Evolutionary conservation across 2,888 invertebrate genomes (phyloP).

Genomic region (Bombyx huttoni): DNA sequence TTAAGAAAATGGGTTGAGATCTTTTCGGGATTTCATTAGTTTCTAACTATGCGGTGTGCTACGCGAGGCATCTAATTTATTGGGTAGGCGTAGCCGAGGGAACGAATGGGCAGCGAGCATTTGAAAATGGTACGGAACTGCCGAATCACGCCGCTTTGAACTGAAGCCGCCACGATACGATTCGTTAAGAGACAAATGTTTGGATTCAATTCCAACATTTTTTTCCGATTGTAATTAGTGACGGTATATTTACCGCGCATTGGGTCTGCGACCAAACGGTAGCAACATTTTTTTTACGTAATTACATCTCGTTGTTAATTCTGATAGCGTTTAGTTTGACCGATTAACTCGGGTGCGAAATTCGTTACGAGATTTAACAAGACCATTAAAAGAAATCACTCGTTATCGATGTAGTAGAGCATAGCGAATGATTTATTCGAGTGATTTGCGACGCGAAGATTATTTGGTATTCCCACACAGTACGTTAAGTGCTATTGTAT

Average conservation of each 20-base stretch:
- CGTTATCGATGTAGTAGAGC: background rate
- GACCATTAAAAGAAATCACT: slow-evolving; percentile 6
- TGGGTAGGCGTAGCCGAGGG: slow-evolving; percentile 67
- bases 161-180: slow-evolving; percentile 60
- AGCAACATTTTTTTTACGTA: slow-evolving; percentile 40
- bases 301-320: slow-evolving; percentile 53
- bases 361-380: slow-evolving; percentile 15
- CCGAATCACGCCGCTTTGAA: slow-evolving; percentile 70
- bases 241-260: slow-evolving; percentile 54
- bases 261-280: slow-evolving; percentile 45
- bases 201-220: slow-evolving; percentile 64
- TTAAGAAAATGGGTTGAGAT: slow-evolving; percentile 72
- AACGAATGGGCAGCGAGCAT: slow-evolving; percentile 70
- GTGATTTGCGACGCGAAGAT: slow-evolving; percentile 1
- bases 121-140: slow-evolving; percentile 58
- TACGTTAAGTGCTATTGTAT: slow-evolving; percentile 46
- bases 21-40: slow-evolving; percentile 70
- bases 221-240: slow-evolving; percentile 56
- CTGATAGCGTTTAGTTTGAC: slow-evolving; percentile 23
- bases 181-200: slow-evolving; percentile 72
- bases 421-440: slow-evolving; percentile 3
- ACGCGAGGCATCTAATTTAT: slow-evolving; percentile 67
- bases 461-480: slow-evolving; percentile 35
- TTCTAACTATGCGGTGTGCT: slow-evolving; percentile 67
- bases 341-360: slow-evolving; percentile 21